Evolutionary conservation across 1,140 invertebrate genomes (phyloP), one percentile per base, ranked within the genome.

Genomic region (Lepidotrigona ventralis): DNA sequence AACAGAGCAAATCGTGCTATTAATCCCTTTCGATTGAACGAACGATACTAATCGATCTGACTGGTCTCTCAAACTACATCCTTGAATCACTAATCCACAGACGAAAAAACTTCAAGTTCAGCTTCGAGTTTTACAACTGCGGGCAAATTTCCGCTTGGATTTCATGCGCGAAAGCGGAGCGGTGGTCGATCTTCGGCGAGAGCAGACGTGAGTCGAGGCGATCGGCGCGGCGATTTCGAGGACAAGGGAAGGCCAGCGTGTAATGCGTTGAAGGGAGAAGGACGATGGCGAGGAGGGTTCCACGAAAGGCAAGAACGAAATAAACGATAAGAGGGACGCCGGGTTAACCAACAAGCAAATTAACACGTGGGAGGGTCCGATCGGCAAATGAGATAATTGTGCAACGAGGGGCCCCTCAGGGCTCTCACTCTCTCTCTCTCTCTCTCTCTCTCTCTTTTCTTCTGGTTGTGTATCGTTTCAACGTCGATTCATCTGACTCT

Each of bases 321-420:
- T 88, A 89, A 89, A 86, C 86, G 91, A 90, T 89, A 89, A 84
- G 78, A 88, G 88, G 87, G 86, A 86, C 82, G 83, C 85, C 87
- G 88, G 87, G 88, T 89, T 89, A 93, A 94, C 93, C 93, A 94
- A 94, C 93, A 94, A 94, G 93, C 93, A 94, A 94, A 94, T 94
- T 94, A 94, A 94, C 93, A 94, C 93, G 93, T 85, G 84, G 84
- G 84, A 85, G 84, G 84, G 84, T 85, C 84, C 84, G 84, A 85
- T 85, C 84, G 84, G 84, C 86, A 89, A 93, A 89, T 90, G 85
- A 91, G 93, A 94, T 94, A 92, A 93, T 92, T 92, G 91, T 89
- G 91, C 89, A 85, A 83, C 84, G 84, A 85, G 75, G 81, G 84
- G 54, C 60, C 84, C 84, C 84, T 78, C 85, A 83, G 74, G 87